Evolutionary conservation across 2,113 vertebrate genomes (phyloP).

Genomic region (Pachypanchax playfairii): DNA sequence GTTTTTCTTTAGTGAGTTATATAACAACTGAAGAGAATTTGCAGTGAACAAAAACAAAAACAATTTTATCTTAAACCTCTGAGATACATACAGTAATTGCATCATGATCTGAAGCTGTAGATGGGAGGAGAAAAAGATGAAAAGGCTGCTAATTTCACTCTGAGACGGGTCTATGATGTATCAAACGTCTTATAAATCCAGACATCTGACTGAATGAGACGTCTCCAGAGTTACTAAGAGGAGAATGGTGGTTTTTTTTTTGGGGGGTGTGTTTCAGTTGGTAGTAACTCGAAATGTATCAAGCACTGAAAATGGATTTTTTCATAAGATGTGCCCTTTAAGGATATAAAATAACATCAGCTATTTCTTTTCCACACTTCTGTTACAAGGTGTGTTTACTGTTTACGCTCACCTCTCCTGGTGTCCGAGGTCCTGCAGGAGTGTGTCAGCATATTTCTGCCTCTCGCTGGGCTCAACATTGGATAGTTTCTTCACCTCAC

Average conservation of each 20-base stretch:
- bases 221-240: not conserved
- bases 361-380: not conserved
- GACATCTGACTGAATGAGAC: not conserved
- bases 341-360: not conserved
- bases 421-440: constrained; percentile 94
- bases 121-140: not conserved
- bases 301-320: not conserved
- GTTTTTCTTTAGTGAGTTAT: too few species aligned
- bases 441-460: constrained; percentile 87
- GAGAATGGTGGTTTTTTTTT: not conserved
- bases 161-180: not conserved
- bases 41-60: too few species aligned
- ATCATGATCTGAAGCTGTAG: not conserved
- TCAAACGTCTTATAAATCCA: not conserved
- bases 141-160: not conserved
- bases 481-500: constrained; percentile 94
- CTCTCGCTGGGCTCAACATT: constrained; percentile 84
- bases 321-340: not conserved
- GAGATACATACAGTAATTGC: not conserved
- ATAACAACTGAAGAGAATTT: too few species aligned
- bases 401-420: constrained; percentile 88
- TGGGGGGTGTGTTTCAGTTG: not conserved
- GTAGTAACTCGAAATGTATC: not conserved
- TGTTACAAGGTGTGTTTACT: not conserved
- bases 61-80: too few species aligned